Evolutionary conservation across 1,140 invertebrate genomes (phyloP).

Genomic region (Drosophila quadrilineata): DNA sequence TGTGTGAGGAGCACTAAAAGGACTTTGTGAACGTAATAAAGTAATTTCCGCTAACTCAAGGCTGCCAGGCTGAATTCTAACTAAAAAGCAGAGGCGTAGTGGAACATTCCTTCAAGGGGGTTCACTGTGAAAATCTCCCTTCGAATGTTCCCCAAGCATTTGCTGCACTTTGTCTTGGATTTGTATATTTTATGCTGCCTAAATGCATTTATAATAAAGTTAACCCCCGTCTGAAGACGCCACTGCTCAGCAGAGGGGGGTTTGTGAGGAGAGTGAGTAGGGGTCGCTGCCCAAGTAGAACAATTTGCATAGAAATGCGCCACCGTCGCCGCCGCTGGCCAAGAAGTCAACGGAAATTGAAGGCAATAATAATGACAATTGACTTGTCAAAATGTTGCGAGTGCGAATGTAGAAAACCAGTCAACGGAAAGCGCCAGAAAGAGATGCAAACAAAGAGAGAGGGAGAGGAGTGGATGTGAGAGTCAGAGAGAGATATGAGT

Average conservation of each 20-base stretch:
- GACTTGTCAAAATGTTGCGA: constrained; percentile 42
- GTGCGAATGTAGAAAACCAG: background rate
- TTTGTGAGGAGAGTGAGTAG: background rate
- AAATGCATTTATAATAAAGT: background rate
- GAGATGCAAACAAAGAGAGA: too few relatives aligned
- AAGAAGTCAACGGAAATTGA: constrained; percentile 24
- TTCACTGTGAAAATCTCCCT: background rate
- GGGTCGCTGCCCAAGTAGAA: background rate
- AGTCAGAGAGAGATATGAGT: too few relatives aligned
- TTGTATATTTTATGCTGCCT: background rate
- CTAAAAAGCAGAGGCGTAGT: background rate
- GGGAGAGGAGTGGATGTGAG: too few relatives aligned
- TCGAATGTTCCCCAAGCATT: background rate
- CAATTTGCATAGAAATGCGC: constrained; percentile 34
- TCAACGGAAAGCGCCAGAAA: background rate
- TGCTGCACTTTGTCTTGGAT: background rate
- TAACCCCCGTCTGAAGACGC: background rate
- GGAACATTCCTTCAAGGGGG: too few relatives aligned
- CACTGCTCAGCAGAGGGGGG: background rate
- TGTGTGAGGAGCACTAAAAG: too few relatives aligned
- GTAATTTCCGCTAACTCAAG: constrained; percentile 19
- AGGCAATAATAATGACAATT: constrained; percentile 40
- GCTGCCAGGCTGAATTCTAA: background rate
- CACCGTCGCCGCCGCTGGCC: background rate
- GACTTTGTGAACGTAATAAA: constrained; percentile 24